phyloP scores from a whole-genome alignment of 1,140 invertebrate genomes.

The Pseudomyrmex concolor region DNA sequence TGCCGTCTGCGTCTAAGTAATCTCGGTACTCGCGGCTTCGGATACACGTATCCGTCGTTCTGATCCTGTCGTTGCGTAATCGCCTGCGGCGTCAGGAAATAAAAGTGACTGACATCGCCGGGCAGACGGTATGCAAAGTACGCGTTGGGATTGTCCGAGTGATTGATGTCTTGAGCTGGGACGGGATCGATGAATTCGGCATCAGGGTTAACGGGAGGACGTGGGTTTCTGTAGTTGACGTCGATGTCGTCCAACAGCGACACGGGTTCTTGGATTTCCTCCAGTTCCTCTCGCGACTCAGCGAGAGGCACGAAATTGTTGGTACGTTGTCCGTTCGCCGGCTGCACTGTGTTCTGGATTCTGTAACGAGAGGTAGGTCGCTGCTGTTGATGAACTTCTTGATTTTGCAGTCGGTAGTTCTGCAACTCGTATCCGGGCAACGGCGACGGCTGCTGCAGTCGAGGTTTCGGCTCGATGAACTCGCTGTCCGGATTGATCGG shows the following conservation, averaged over 20 bases:
- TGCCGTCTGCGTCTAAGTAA: conserved; percentile 83
- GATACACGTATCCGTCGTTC: conserved; percentile 79
- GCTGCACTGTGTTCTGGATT: conserved; percentile 63
- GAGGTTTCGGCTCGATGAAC: conserved; percentile 83
- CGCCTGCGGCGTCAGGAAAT: conserved; percentile 90
- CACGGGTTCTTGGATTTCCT: conserved; percentile 76
- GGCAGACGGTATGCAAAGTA: conserved; percentile 89
- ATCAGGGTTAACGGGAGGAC: conserved; percentile 85
- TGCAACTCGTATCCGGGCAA: conserved; percentile 61
- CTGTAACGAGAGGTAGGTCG: conserved; percentile 63
- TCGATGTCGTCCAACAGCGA: conserved; percentile 83
- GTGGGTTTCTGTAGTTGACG: conserved; percentile 85
- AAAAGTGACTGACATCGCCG: conserved; percentile 90
- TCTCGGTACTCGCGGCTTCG: conserved; percentile 82
- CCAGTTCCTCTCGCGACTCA: conserved; percentile 68
- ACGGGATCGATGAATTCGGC: conserved; percentile 83
- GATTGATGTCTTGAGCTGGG: conserved; percentile 60
- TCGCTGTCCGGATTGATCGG: conserved; percentile 89
- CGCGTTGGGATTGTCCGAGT: conserved; percentile 82
- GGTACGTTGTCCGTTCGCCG: conserved; percentile 21
- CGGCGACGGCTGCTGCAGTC: conserved; percentile 37
- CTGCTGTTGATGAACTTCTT: conserved; percentile 11
- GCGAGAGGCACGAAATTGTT: conserved; percentile 57
- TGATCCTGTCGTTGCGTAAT: conserved; percentile 82
- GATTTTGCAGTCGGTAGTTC: conserved; percentile 63